Evolutionary conservation across 1,140 invertebrate species (phyloP).

Genomic region (Sipha flava): DNA sequence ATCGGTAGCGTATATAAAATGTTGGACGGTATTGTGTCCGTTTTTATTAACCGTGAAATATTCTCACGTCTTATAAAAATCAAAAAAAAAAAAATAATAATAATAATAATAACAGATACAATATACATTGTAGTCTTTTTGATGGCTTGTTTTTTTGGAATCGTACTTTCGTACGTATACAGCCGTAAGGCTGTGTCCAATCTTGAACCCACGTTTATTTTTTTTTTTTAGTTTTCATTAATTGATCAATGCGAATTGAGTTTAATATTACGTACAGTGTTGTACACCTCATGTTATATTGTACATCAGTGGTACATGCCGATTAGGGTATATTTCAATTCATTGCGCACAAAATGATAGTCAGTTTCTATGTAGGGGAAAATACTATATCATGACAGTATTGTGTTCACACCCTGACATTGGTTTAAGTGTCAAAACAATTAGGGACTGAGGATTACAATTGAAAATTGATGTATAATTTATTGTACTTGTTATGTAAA

Average conservation of each 20-base stretch:
- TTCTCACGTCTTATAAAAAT: not conserved
- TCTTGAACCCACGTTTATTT: no score
- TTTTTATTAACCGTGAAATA: constrained; percentile 28
- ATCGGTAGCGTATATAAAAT: constrained; percentile 1
- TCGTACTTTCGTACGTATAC: no score
- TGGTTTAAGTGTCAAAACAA: constrained; percentile 28
- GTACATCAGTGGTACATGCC: not conserved
- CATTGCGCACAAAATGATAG: not conserved
- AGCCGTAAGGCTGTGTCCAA: no score
- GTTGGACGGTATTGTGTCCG: not conserved
- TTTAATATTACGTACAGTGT: not conserved
- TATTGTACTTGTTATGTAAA: not conserved
- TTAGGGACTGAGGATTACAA: not conserved
- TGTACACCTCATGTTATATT: not conserved
- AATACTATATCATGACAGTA: not conserved
- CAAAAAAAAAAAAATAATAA: not conserved
- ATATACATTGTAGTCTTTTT: not conserved
- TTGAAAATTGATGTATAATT: not conserved
- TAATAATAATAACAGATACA: not conserved
- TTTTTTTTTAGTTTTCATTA: no score
- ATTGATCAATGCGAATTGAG: no score
- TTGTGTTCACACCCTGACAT: not conserved
- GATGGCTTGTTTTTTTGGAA: not conserved
- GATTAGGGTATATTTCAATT: not conserved
- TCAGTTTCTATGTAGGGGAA: not conserved